Conservation (phyloP, 2,113 vertebrate species). For the Ornithorhynchus anatinus region DNA sequence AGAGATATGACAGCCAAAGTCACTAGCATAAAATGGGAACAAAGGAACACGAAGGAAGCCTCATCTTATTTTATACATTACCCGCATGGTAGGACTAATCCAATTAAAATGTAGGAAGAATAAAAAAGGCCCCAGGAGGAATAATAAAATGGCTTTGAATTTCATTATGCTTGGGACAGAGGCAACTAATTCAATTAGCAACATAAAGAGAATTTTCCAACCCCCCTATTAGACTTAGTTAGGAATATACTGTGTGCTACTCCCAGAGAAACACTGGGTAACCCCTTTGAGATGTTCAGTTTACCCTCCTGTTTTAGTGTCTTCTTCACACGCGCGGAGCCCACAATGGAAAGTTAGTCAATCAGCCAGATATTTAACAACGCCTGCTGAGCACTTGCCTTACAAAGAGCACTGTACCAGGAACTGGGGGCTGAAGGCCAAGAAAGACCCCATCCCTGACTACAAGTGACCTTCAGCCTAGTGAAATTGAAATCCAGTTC, state of each 20-base stretch:
- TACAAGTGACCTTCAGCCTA: too few species aligned
- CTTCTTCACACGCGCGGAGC: too few species aligned
- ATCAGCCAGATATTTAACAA: too few species aligned
- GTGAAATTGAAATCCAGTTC: too few species aligned
- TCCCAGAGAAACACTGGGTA: neutral
- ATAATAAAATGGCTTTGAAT: slow-evolving; percentile 54
- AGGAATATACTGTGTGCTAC: neutral
- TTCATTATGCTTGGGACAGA: slow-evolving; percentile 35
- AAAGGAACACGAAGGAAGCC: neutral
- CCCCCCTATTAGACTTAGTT: neutral
- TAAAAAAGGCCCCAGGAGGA: slow-evolving; percentile 29
- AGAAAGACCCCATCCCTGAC: too few species aligned
- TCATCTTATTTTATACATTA: slow-evolving; percentile 25
- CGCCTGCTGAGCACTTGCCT: too few species aligned
- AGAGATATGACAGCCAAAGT: neutral
- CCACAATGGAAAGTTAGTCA: too few species aligned
- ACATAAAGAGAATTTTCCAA: slow-evolving; percentile 36
- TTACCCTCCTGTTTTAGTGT: neutral
- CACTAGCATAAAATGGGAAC: neutral
- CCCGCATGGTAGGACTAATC: slow-evolving; percentile 31
- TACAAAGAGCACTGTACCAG: too few species aligned
- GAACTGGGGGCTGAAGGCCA: too few species aligned
- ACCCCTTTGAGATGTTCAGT: neutral
- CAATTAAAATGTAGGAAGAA: slow-evolving; percentile 26
- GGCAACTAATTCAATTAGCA: slow-evolving; percentile 35